phyloP scores from a whole-genome alignment of 2,888 invertebrate species.

The Agrotis clavis region DNA sequence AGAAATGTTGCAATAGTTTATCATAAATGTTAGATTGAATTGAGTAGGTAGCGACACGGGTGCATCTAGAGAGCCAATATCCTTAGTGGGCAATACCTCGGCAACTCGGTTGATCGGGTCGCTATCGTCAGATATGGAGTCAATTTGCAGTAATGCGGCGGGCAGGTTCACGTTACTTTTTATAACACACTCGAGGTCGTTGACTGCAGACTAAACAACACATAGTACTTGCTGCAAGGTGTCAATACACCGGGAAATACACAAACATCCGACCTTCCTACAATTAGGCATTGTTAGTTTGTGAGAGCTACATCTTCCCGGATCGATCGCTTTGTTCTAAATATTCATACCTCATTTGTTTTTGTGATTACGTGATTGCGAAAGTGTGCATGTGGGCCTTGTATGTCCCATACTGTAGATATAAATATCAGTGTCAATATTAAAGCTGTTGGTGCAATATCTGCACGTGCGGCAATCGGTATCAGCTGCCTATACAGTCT shows the following conservation, averaged over 20 bases:
- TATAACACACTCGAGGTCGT: constrained; percentile 80
- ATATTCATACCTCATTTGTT: constrained; percentile 25
- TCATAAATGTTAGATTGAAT: constrained; percentile 43
- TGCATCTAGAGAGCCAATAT: constrained; percentile 66
- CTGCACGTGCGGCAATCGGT: constrained; percentile 39
- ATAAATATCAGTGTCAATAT: constrained; percentile 27
- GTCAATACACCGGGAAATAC: constrained; percentile 78
- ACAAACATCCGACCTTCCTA: constrained; percentile 67
- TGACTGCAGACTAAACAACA: constrained; percentile 84
- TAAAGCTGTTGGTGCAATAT: constrained; percentile 30
- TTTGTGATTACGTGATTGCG: constrained; percentile 28
- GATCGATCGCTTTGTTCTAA: constrained; percentile 37
- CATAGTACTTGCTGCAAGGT: constrained; percentile 70
- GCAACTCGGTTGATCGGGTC: constrained; percentile 50
- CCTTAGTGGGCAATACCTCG: constrained; percentile 61
- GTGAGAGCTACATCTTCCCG: constrained; percentile 32
- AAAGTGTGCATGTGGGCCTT: constrained; percentile 9
- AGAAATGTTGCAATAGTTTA: constrained; percentile 30
- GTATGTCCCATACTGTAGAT: constrained; percentile 19
- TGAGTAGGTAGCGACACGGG: constrained; percentile 44
- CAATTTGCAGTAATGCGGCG: constrained; percentile 86
- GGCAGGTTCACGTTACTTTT: constrained; percentile 86
- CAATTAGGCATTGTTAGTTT: constrained; percentile 60
- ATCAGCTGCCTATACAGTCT: constrained; percentile 5
- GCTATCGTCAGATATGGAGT: constrained; percentile 83